phyloP scores from a whole-genome alignment of 2,888 invertebrate genomes.

The Tinea trinotella region DNA sequence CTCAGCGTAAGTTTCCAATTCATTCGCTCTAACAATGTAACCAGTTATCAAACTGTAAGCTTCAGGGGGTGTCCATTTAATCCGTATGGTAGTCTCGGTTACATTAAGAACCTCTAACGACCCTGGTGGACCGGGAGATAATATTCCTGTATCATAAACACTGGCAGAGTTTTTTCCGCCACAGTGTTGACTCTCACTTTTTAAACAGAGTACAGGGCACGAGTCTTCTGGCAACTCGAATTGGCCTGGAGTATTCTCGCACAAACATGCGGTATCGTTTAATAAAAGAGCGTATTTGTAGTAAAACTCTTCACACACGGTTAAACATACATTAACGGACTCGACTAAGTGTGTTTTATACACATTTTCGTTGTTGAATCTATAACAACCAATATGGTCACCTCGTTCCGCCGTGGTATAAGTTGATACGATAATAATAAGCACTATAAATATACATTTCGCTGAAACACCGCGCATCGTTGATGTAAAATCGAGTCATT shows the following conservation, averaged over 20 bases:
- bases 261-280: slow-evolving; percentile 60
- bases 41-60: slow-evolving; percentile 65
- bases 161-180: slow-evolving; percentile 76
- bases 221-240: slow-evolving; percentile 51
- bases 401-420: slow-evolving; percentile 40
- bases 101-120: slow-evolving; percentile 70
- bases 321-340: slow-evolving; percentile 58
- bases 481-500: background rate
- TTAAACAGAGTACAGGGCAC: slow-evolving; percentile 74
- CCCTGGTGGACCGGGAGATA: slow-evolving; percentile 79
- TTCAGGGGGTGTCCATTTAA: slow-evolving; percentile 73
- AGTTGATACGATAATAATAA: background rate
- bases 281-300: slow-evolving; percentile 56
- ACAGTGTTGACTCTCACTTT: slow-evolving; percentile 75
- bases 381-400: slow-evolving; percentile 58
- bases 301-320: slow-evolving; percentile 59
- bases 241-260: slow-evolving; percentile 54
- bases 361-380: slow-evolving; percentile 41
- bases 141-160: slow-evolving; percentile 77
- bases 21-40: slow-evolving; percentile 69
- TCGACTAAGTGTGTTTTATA: slow-evolving; percentile 61
- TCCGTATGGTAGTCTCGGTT: slow-evolving; percentile 75
- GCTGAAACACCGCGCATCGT: slow-evolving; percentile 23
- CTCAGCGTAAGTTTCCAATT: slow-evolving; percentile 72
- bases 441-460: slow-evolving; percentile 11